phyloP scores from a whole-genome alignment of 1,140 invertebrate species.

The Maniola jurtina region DNA sequence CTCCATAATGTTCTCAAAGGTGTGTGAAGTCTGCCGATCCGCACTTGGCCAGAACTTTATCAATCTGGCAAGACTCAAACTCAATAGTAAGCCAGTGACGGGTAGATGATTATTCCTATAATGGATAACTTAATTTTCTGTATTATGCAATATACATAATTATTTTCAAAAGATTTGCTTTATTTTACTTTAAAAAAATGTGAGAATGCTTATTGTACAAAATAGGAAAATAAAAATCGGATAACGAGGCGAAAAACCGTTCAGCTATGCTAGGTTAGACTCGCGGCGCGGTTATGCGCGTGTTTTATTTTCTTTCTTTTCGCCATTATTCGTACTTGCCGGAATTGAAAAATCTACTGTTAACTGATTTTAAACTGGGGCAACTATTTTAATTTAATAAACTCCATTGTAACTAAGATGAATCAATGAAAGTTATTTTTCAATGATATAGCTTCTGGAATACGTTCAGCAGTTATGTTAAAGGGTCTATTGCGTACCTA shows the following conservation, averaged over 20 bases:
- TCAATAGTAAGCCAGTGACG: too few species aligned
- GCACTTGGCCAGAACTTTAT: too few species aligned
- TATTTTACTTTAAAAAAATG: neutral
- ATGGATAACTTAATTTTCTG: too few species aligned
- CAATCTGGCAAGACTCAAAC: too few species aligned
- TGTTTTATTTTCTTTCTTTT: constrained; percentile 10
- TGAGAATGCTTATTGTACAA: neutral
- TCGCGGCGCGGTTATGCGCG: neutral
- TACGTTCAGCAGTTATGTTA: neutral
- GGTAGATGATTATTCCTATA: too few species aligned
- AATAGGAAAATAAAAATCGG: constrained; percentile 3
- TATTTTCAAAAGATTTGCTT: neutral
- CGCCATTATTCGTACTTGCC: constrained; percentile 6
- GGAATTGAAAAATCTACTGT: constrained; percentile 14
- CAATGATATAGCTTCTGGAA: neutral
- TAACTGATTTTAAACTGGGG: constrained; percentile 11
- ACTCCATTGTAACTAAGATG: neutral
- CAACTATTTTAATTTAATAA: constrained; percentile 6
- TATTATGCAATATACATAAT: too few species aligned
- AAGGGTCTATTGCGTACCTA: too few species aligned
- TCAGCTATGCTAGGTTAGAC: constrained; percentile 11
- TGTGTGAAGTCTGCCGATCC: too few species aligned
- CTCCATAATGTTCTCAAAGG: too few species aligned
- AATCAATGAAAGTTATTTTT: neutral
- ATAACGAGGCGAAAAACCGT: constrained; percentile 19